Evolutionary conservation across 2,797 vertebrate genomes (phyloP).

Genomic region (Pangasius krempfi): DNA sequence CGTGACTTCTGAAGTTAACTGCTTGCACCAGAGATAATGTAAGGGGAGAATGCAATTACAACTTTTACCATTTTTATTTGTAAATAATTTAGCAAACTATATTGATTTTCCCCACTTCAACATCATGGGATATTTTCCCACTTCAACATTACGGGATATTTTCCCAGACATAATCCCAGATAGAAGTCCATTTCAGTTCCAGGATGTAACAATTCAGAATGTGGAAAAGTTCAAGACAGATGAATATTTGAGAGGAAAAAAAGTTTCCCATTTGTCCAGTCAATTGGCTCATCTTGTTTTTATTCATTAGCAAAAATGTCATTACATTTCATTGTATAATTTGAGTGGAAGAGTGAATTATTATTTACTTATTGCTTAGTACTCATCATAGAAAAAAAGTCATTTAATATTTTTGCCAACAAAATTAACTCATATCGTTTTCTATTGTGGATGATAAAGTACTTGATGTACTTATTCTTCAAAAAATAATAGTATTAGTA

Average conservation of each 20-base stretch:
- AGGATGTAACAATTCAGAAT: background rate
- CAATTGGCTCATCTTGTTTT: too few species aligned
- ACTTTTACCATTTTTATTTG: background rate
- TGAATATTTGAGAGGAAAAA: too few species aligned
- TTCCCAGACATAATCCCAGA: background rate
- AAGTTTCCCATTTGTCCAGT: too few species aligned
- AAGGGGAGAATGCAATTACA: background rate
- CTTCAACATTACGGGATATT: background rate
- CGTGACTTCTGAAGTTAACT: background rate
- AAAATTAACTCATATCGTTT: too few species aligned
- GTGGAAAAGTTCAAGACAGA: too few species aligned
- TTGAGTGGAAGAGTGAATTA: background rate
- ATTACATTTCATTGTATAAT: too few species aligned
- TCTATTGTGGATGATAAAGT: background rate
- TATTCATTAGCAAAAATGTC: too few species aligned
- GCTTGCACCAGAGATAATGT: background rate
- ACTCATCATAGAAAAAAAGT: too few species aligned
- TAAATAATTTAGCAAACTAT: background rate
- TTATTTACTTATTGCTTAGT: background rate
- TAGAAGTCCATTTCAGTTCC: background rate
- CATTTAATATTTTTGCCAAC: too few species aligned
- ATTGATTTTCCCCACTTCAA: background rate
- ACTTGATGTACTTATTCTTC: background rate
- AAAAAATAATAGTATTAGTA: background rate
- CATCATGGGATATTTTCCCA: background rate